phyloP scores from a whole-genome alignment of 1,140 invertebrate species.

The Pseudomyrmex gracilis region DNA sequence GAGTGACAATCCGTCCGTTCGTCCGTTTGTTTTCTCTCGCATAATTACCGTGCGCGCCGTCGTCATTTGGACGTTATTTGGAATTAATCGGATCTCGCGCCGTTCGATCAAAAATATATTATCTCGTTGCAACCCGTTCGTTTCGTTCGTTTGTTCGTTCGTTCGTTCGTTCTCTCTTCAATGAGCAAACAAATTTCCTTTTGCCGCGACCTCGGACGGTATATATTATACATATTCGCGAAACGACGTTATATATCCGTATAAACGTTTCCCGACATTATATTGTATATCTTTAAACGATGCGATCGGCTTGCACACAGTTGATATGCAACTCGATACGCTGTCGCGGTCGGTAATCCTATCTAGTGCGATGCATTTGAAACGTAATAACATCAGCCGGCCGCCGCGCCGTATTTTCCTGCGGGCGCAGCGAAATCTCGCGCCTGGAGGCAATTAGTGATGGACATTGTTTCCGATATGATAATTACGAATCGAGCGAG shows the following conservation, averaged over 20 bases:
- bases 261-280: neutral
- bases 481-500: slow-evolving; percentile 8
- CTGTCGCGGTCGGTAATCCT: slow-evolving; percentile 6
- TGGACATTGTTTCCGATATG: slow-evolving; percentile 17
- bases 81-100: slow-evolving; percentile 17
- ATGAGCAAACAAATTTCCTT: neutral
- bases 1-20: neutral
- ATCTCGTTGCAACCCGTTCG: neutral
- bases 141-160: too few species aligned
- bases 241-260: neutral
- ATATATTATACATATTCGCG: too few species aligned
- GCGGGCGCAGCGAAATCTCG: slow-evolving; percentile 12
- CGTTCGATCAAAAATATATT: neutral
- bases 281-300: neutral
- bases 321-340: neutral
- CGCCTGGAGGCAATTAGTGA: slow-evolving; percentile 17
- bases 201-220: neutral
- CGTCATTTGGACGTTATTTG: neutral
- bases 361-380: slow-evolving; percentile 29
- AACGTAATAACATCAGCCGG: slow-evolving; percentile 14
- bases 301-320: neutral
- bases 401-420: slow-evolving; percentile 14
- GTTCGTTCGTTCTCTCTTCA: neutral
- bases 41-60: slow-evolving; percentile 4
- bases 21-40: neutral